Evolutionary conservation across 2,797 vertebrate species (phyloP).

Genomic region (Pampus argenteus): DNA sequence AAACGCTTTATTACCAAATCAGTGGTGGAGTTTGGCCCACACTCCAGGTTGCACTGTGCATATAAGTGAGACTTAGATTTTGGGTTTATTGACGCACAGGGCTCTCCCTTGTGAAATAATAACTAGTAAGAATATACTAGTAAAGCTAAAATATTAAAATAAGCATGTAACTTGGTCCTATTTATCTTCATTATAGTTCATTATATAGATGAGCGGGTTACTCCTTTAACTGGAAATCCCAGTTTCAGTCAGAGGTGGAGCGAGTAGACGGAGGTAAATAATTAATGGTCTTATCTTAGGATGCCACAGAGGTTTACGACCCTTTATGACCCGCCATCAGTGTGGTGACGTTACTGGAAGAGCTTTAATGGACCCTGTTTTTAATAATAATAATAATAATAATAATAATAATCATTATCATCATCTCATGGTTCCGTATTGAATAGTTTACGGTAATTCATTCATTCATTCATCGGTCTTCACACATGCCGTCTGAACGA

Average conservation of each 20-base stretch:
- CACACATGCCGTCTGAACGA: constrained; percentile 25
- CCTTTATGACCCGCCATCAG: constrained; percentile 63
- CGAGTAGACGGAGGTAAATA: constrained; percentile 61
- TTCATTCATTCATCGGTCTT: constrained; percentile 39
- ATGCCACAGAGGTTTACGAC: constrained; percentile 61
- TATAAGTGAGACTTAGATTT: constrained; percentile 35
- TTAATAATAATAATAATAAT: constrained; percentile 45
- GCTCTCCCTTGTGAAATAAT: too few relatives aligned
- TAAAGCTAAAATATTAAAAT: constrained; percentile 6
- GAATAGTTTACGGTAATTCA: constrained; percentile 42
- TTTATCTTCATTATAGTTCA: constrained; percentile 11
- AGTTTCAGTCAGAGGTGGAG: constrained; percentile 34
- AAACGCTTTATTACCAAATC: constrained; percentile 54
- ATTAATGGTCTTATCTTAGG: constrained; percentile 67
- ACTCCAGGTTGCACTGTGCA: constrained; percentile 26
- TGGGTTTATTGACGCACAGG: constrained; percentile 33
- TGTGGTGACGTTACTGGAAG: constrained; percentile 51
- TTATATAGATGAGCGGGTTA: neutral
- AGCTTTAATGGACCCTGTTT: constrained; percentile 49
- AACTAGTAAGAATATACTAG: too few relatives aligned
- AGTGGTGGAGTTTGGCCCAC: constrained; percentile 24
- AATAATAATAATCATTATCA: too few relatives aligned
- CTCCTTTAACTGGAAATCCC: constrained; percentile 27
- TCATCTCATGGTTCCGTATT: constrained; percentile 51
- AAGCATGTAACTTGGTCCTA: neutral